Conservation (phyloP, 2,113 vertebrate species). For the Electrona antarctica region DNA sequence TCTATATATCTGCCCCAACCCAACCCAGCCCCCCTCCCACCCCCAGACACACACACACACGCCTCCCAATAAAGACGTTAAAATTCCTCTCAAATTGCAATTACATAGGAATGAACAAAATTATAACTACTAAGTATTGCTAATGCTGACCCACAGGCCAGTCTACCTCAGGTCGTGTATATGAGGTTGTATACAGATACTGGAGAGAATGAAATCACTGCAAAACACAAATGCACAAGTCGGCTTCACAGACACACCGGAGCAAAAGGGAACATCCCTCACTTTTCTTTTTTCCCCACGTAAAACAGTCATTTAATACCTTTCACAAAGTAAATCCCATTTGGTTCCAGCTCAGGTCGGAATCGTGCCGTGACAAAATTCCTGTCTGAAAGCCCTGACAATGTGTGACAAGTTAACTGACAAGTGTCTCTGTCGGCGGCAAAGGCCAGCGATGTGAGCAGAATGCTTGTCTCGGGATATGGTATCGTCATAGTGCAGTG, state of each 20-base stretch:
- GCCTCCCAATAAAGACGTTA: constrained; percentile 15
- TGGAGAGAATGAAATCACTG: constrained; percentile 37
- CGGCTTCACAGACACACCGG: constrained; percentile 21
- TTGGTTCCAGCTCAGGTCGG: constrained; percentile 28
- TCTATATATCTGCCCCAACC: too few species aligned
- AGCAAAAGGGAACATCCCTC: constrained; percentile 11
- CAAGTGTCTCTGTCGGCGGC: constrained; percentile 22
- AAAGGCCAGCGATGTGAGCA: constrained; percentile 42
- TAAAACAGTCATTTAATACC: constrained; percentile 14
- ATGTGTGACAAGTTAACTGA: constrained; percentile 15
- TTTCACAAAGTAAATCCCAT: neutral
- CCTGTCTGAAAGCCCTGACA: constrained; percentile 14
- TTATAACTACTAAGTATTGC: constrained; percentile 10
- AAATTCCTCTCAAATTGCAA: constrained; percentile 3
- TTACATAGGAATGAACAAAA: constrained; percentile 11
- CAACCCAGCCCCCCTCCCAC: too few species aligned
- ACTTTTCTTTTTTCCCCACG: constrained; percentile 26
- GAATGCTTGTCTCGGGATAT: constrained; percentile 41
- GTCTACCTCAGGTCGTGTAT: constrained; percentile 63
- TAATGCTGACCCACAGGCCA: constrained; percentile 32
- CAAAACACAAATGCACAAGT: constrained; percentile 15
- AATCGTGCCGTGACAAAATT: constrained; percentile 36
- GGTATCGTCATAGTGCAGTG: constrained; percentile 15
- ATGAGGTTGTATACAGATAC: constrained; percentile 43
- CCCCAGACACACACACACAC: neutral